These are phyloP conservation scores for Plectrocnemia conspersa DNA, from an alignment of 1,140 invertebrate species.

Conservation along the genomic window DNA sequence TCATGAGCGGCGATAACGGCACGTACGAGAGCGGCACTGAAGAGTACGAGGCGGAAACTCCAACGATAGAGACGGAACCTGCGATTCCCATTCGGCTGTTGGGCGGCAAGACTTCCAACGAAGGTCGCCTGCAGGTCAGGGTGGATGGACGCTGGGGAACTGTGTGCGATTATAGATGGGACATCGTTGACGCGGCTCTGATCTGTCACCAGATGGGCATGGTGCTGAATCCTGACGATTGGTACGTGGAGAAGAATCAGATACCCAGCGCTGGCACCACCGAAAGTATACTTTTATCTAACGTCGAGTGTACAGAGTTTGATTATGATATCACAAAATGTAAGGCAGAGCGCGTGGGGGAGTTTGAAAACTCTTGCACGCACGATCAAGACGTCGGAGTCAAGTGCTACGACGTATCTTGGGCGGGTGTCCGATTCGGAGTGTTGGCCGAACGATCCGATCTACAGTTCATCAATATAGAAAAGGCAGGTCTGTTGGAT, in stretches of 20 bases:
- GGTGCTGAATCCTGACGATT: slow-evolving; percentile 88
- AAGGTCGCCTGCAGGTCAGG: slow-evolving; percentile 76
- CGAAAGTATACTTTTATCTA: slow-evolving; percentile 75
- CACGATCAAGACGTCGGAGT: slow-evolving; percentile 85
- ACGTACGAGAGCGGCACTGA: slow-evolving; percentile 56
- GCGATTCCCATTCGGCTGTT: slow-evolving; percentile 67
- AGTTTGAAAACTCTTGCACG: slow-evolving; percentile 86
- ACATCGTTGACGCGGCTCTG: slow-evolving; percentile 81
- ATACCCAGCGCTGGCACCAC: slow-evolving; percentile 72
- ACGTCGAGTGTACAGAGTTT: slow-evolving; percentile 85
- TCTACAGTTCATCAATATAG: slow-evolving; percentile 83
- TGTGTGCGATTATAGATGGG: slow-evolving; percentile 96
- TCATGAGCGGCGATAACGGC: slow-evolving; percentile 58
- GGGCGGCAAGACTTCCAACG: slow-evolving; percentile 66
- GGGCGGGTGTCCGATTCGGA: slow-evolving; percentile 88
- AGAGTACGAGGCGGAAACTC: slow-evolving; percentile 50
- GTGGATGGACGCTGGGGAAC: slow-evolving; percentile 90
- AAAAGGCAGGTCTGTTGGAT: slow-evolving; percentile 91
- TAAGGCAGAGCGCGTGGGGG: slow-evolving; percentile 66
- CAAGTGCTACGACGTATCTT: slow-evolving; percentile 82
- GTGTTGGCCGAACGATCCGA: slow-evolving; percentile 80
- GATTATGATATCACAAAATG: slow-evolving; percentile 91
- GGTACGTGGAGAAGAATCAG: slow-evolving; percentile 75
- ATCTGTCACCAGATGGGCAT: slow-evolving; percentile 94
- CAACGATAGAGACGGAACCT: slow-evolving; percentile 51